phyloP scores from a whole-genome alignment of 2,113 vertebrate genomes.

The Aviceda subcristata region DNA sequence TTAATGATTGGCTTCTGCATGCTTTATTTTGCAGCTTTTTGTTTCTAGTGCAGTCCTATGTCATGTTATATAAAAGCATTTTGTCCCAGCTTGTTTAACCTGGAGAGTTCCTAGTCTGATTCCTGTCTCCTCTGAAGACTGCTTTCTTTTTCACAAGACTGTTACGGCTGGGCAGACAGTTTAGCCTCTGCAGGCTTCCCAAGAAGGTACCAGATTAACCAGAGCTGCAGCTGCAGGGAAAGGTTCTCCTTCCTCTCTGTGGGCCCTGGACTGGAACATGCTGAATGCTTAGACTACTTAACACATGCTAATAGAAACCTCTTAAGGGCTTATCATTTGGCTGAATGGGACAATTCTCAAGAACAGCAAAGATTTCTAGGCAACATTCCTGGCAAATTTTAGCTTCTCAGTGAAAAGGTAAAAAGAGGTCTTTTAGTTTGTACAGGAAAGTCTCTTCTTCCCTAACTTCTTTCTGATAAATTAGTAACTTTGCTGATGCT shows the following conservation, averaged over 20 bases:
- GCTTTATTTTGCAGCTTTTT: background rate
- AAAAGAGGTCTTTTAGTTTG: background rate
- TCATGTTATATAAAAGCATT: background rate
- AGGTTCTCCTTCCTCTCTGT: background rate
- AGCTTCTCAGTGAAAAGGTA: background rate
- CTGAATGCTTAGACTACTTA: background rate
- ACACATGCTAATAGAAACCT: background rate
- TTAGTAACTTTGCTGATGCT: background rate
- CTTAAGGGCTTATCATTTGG: background rate
- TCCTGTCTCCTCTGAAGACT: background rate
- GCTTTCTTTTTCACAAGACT: background rate
- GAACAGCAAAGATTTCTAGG: background rate
- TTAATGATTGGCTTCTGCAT: background rate
- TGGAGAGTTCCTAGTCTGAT: background rate
- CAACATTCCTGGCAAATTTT: background rate
- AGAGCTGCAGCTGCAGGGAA: background rate
- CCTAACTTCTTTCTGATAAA: background rate
- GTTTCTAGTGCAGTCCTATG: background rate
- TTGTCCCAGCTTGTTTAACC: background rate
- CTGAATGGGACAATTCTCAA: background rate
- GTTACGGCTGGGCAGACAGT: background rate
- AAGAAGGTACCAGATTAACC: background rate
- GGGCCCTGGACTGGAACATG: background rate
- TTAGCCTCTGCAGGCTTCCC: background rate
- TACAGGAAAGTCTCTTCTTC: background rate